Conservation (phyloP, 64 coral and sea anemone species). For the Stichodactyla helianthus region DNA sequence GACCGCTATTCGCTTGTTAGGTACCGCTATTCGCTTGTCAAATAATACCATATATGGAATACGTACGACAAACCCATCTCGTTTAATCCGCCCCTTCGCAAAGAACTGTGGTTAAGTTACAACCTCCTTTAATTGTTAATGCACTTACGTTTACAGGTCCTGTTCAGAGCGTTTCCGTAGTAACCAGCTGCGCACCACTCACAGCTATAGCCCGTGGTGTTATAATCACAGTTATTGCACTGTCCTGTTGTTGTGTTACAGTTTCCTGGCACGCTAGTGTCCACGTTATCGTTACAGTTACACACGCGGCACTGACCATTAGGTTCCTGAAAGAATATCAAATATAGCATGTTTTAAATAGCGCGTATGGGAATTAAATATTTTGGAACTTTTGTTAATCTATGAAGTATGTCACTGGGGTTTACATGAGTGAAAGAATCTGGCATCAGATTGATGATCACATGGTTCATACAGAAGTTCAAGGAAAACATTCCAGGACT, state of each 20-base stretch:
- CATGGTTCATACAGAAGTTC: no score
- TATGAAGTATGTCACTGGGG: no score
- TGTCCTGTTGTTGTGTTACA: slow-evolving; percentile 89
- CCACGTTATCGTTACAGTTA: slow-evolving; percentile 60
- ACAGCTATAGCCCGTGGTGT: slow-evolving; percentile 75
- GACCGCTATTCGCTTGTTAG: no score
- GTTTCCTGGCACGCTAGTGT: slow-evolving; percentile 30
- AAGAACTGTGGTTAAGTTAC: neutral
- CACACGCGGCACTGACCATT: slow-evolving; percentile 64
- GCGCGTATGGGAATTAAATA: no score
- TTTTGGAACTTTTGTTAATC: no score
- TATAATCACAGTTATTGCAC: slow-evolving; percentile 68
- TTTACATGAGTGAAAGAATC: no score
- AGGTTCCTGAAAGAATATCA: slow-evolving; percentile 1
- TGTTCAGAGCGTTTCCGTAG: slow-evolving; percentile 70
- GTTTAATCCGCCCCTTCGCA: neutral
- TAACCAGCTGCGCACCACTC: slow-evolving; percentile 76
- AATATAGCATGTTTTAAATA: neutral
- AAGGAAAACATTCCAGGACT: no score
- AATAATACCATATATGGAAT: no score
- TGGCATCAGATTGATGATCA: no score
- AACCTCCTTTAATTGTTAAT: neutral
- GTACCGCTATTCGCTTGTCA: no score
- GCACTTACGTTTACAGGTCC: slow-evolving; percentile 62
- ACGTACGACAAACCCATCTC: no score